phyloP scores from a whole-genome alignment of 2,888 invertebrate genomes.

The Eupeodes latifasciatus region DNA sequence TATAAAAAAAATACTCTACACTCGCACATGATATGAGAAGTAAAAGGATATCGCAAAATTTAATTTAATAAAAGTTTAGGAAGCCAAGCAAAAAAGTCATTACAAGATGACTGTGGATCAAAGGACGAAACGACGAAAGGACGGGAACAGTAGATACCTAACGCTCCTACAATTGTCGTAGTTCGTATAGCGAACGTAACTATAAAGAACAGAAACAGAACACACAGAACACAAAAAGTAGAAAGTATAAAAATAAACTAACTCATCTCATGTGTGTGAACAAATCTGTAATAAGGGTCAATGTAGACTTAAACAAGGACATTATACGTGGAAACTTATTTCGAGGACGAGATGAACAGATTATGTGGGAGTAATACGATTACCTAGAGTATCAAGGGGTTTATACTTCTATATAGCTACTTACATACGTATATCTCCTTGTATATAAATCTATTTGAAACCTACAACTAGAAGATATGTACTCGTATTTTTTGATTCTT shows the following conservation, averaged over 20 bases:
- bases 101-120: conserved; percentile 11
- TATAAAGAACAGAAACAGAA: not conserved
- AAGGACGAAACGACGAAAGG: not conserved
- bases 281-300: conserved; percentile 64
- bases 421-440: not conserved
- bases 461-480: not conserved
- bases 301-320: conserved; percentile 52
- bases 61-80: conserved; percentile 68
- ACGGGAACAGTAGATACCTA: not conserved
- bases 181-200: too few relatives aligned
- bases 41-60: conserved; percentile 55
- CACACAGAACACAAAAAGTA: conserved; percentile 2
- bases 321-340: conserved; percentile 50
- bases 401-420: not conserved
- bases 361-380: conserved; percentile 55
- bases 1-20: not conserved
- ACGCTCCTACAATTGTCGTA: too few relatives aligned
- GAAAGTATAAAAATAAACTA: conserved; percentile 48
- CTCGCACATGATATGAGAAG: not conserved
- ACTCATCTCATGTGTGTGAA: conserved; percentile 67
- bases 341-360: conserved; percentile 46
- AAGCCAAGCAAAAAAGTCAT: conserved; percentile 45
- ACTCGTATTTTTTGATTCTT: conserved; percentile 15
- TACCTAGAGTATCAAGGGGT: conserved; percentile 18
- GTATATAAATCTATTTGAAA: conserved; percentile 2